A percentile compares a stretch with the other conserved stretches of the same genome.
phyloP scores from a whole-genome alignment of 2,888 invertebrate species.

The Tachina grossa region DNA sequence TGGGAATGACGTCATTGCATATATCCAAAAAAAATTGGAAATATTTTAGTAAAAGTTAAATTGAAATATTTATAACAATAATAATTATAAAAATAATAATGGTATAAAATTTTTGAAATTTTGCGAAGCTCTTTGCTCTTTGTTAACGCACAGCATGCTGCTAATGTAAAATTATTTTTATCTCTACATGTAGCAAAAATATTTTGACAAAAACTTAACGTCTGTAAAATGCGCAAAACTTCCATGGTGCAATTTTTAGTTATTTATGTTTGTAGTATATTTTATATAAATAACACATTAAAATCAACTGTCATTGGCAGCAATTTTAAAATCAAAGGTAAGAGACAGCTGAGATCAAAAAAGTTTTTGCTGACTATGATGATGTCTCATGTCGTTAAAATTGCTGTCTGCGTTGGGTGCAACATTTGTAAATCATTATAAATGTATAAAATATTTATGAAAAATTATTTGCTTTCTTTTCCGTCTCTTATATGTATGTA shows the following conservation, averaged over 20 bases:
- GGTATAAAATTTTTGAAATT: too few species aligned
- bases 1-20: too few species aligned
- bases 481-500: background rate
- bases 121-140: too few species aligned
- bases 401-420: background rate
- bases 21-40: too few species aligned
- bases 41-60: too few species aligned
- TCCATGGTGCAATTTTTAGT: background rate
- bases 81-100: too few species aligned
- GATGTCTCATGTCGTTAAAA: slow-evolving; percentile 38
- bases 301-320: slow-evolving; percentile 61
- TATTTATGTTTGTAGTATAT: background rate
- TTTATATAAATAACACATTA: slow-evolving; percentile 34
- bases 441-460: slow-evolving; percentile 11
- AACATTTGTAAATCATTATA: slow-evolving; percentile 57
- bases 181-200: too few species aligned
- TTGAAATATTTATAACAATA: too few species aligned
- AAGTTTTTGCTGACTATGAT: slow-evolving; percentile 5
- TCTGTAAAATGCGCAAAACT: too few species aligned
- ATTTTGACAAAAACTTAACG: too few species aligned
- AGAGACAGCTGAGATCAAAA: slow-evolving; percentile 15
- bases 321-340: slow-evolving; percentile 26
- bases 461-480: background rate
- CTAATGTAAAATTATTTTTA: too few species aligned
- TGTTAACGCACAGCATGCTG: too few species aligned